Evolutionary conservation across 2,888 invertebrate genomes (phyloP), one percentile per base, ranked within the genome.

Genomic region (Perdita meconis): DNA sequence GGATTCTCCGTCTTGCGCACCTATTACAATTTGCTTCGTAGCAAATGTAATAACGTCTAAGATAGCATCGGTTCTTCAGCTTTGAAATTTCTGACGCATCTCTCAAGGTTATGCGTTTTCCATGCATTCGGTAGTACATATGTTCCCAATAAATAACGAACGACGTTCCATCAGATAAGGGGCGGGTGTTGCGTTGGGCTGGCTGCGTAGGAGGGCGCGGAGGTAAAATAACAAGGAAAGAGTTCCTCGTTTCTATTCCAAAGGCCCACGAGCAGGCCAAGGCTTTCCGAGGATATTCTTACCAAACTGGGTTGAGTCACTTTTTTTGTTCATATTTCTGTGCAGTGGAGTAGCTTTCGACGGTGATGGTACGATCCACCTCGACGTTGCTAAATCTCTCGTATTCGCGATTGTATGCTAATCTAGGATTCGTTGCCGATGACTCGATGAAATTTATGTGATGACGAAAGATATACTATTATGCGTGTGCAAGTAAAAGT

Each of bases 241-340:
- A 34, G 50, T 76, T 64, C 56, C 60, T 59, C 61, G 74, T 75
- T 78, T 57, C 66, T 57, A 61, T 57, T 75, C 65, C 16, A 6
- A 19, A 24, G 36, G 34, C 34, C n/a, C 10, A 40, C 40, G 47
- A 55, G 12, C 70, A 22, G 66, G 73, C 69, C 84, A 84, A 84
- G 84, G 82, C 56, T 40, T 26, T 16, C 2, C 16, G 8, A 13
- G n/a, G 72, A 61, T 69, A 59, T 44, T 36, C 56, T 82, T 83
- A 51, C 80, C 71, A 83, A 85, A 85, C 34, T n/a, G 13, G 50
- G 44, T 65, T 85, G 82, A 83, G 71, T 85, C 80, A 83, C 56
- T 56, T 73, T 56, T 73, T 26, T 50, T 74, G 22, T 53, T 66
- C 13, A 38, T 68, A 50, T 64, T 77, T 74, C 30, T 63, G 42